Conservation (phyloP, 2,797 vertebrate species). For the Danio kyathit region DNA sequence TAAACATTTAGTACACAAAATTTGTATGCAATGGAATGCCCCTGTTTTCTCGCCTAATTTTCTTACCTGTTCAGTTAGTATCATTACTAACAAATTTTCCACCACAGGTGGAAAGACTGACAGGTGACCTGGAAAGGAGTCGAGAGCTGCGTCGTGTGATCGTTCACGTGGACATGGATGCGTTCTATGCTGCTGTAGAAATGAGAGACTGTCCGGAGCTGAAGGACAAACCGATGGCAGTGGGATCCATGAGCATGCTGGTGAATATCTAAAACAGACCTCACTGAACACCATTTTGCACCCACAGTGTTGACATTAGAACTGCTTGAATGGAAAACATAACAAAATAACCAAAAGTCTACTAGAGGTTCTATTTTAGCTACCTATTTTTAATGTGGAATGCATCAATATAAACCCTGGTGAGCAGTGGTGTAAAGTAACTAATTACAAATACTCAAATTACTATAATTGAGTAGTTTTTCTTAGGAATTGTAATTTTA, state of each 20-base stretch:
- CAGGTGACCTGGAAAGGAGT: constrained; percentile 80
- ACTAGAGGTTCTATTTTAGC: too few species aligned
- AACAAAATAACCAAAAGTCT: too few species aligned
- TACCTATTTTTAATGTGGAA: too few species aligned
- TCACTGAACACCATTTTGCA: not conserved
- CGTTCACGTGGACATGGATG: constrained; percentile 98
- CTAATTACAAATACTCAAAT: too few species aligned
- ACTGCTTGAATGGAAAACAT: too few species aligned
- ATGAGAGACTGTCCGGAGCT: constrained; percentile 93
- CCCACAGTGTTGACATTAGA: not conserved
- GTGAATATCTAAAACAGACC: constrained; percentile 71
- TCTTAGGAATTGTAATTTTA: too few species aligned
- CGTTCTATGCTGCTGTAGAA: constrained; percentile 98
- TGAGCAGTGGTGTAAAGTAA: too few species aligned
- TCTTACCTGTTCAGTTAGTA: not conserved
- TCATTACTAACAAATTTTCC: not conserved
- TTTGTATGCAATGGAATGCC: not conserved
- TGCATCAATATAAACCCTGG: too few species aligned
- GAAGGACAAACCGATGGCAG: constrained; percentile 94
- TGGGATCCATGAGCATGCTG: constrained; percentile 96
- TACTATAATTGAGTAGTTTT: too few species aligned
- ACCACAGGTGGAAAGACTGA: constrained; percentile 85
- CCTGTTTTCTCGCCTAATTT: not conserved
- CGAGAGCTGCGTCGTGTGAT: constrained; percentile 88
- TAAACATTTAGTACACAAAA: too few species aligned